Evolutionary conservation across 2,888 invertebrate species (phyloP), one percentile per base, ranked within the genome.

Genomic region (Parelbella ahira): DNA sequence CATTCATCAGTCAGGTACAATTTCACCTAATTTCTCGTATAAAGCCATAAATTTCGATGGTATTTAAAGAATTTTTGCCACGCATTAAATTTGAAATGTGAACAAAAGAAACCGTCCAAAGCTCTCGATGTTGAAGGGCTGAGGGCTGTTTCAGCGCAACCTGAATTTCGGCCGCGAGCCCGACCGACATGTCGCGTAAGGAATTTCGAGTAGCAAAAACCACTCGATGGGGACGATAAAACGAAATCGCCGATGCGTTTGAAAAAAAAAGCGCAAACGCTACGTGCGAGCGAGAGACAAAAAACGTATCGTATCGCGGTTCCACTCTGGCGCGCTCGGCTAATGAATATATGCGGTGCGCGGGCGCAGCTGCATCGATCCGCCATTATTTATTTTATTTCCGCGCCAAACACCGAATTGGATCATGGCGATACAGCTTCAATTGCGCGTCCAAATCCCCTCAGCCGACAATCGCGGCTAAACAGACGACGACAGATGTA

Each of bases 361-460:
- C 80, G 54, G 59, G 68, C 78, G 83, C 84, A 79, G 80, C 82
- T 81, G 84, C 80, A 63, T 63, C 69, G 68, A 70, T 77, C 78
- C 74, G 72, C 77, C 78, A 81, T 83, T 83, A 84, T 83, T 81
- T 86, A 81, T 86, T 82, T 82, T 79, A 80, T 79, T 81, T 78
- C 76, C 80, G 83, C 79, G 82, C 80, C 80, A 83, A 81, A 77
- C 70, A 53, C 65, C 68, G 74, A 83, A 83, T 82, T 83, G 82
- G 81, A 83, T 83, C 80, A 77, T 62, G 67, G 72, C 65, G 73
- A 84, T 86, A 82, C 80, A 81, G 68, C 80, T 82, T 80, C 80
- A 87, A 87, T 86, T 86, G 87, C 68, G 78, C 87, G 80, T 79
- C 70, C 76, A 81, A 86, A 86, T 83, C 84, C 83, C 72, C 67